Evolutionary conservation across 23 tunicate genomes (phyloP), one percentile per base, ranked within the genome.

Genomic region (Halocynthia aurantium): DNA sequence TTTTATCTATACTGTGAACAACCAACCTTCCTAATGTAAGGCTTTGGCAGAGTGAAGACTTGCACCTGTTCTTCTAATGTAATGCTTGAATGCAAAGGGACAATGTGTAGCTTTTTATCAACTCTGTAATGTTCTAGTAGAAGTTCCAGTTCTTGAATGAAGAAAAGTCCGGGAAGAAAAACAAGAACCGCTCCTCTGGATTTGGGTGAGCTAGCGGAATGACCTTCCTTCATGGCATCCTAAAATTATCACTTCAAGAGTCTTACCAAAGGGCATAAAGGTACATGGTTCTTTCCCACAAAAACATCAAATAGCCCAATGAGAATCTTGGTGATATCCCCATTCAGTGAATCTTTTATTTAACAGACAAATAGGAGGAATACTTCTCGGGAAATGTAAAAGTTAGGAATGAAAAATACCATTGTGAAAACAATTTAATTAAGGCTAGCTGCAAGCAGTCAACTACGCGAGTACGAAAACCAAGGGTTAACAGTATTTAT

Each of bases 71-170:
- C 91, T 62, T 88, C 99, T 6, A 73, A 50, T 6, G 90, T 82
- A 50, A 87, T 93, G 52, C 81, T 79, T 15, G 98, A 93, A 76
- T 87, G 94, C 22, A 93, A 84, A 8, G 94, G 89, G 7, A 93
- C 80, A 11, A 93, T 84, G 20, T 68, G 44, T 13, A 80, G 81
- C n/a, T 79, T 70, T 61, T 77, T 83, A 13, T 62, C 52, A 10
- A 63, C 86, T 61, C 57, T 61, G 8, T 69, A 50, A 80, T 70
- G 60, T 52, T 83, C 77, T 80, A 93, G 80, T 8, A 84, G 55
- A 2, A 73, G 75, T 52, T 85, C 99, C 73, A 96, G 68, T 56
- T 83, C 88, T 8, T 84, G 79, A 52, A 92, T 92, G 75, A 86
- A 73, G 62, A 57, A 82, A 5, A 92, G 21, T 22, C 98, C 98